Evolutionary conservation across 2,888 invertebrate species (phyloP).

Genomic region (Cheilosia grossa): DNA sequence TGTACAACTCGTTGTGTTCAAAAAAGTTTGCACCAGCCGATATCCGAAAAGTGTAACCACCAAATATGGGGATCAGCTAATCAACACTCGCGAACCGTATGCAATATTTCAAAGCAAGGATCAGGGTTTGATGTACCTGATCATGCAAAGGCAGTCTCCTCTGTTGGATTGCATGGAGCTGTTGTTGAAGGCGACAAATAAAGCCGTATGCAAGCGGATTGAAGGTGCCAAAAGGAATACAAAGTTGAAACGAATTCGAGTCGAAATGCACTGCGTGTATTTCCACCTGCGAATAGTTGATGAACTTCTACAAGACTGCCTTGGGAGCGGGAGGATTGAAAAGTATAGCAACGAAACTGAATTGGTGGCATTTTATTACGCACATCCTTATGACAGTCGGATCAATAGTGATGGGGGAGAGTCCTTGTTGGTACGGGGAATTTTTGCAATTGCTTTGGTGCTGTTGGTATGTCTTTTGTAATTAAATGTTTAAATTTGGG

Average conservation of each 20-base stretch:
- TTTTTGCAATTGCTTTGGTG: background rate
- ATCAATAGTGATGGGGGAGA: background rate
- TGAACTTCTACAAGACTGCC: background rate
- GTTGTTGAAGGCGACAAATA: background rate
- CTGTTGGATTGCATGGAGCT: background rate
- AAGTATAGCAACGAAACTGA: background rate
- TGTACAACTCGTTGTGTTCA: background rate
- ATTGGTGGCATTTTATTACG: slow-evolving; percentile 22
- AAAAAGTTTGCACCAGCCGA: background rate
- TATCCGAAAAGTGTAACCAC: background rate
- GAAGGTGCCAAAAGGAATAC: background rate
- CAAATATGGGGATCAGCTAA: background rate
- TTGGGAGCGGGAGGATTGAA: background rate
- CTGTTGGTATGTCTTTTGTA: too few relatives aligned
- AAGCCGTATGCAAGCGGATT: background rate
- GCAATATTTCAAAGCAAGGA: slow-evolving; percentile 10
- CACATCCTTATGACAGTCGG: background rate
- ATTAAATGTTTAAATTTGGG: too few relatives aligned
- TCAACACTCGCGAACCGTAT: background rate
- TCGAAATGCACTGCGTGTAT: slow-evolving; percentile 14
- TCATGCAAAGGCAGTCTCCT: slow-evolving; percentile 8
- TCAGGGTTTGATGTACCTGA: background rate
- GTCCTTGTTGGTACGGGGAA: background rate
- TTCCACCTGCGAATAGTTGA: slow-evolving; percentile 1
- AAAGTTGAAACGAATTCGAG: background rate